These are phyloP conservation scores for Microcebus griseorufus DNA, from an alignment of 2,113 vertebrate genomes.

Conservation along the genomic window DNA sequence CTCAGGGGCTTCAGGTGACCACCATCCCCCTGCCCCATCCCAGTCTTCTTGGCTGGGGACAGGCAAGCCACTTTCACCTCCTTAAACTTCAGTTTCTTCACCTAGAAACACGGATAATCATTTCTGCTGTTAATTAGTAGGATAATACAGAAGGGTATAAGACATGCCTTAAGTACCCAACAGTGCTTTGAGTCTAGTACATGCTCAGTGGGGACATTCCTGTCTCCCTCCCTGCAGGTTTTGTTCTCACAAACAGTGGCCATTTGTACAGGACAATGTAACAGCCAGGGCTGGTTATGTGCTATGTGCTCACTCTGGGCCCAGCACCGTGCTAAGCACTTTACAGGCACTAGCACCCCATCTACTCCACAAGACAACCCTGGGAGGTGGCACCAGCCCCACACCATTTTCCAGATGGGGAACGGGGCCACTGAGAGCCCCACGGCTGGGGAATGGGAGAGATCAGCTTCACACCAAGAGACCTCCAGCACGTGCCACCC, in stretches of 20 bases:
- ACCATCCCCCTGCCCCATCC: neutral
- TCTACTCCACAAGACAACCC: neutral
- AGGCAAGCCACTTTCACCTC: neutral
- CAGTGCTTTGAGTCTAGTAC: too few species aligned
- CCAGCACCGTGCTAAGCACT: too few species aligned
- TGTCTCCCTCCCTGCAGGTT: neutral
- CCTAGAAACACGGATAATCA: neutral
- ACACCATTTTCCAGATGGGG: neutral
- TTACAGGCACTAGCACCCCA: neutral
- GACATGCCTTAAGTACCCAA: neutral
- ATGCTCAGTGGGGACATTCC: accelerated
- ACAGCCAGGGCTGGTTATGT: accelerated
- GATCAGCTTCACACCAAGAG: neutral
- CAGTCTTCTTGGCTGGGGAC: neutral
- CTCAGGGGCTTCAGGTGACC: neutral
- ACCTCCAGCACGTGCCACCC: neutral
- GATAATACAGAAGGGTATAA: neutral
- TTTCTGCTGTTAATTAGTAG: neutral
- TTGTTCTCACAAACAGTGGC: neutral
- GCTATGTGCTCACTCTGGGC: accelerated
- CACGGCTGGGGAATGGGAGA: neutral
- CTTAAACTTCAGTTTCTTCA: neutral
- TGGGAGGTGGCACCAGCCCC: neutral
- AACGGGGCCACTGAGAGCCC: neutral
- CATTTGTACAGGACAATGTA: too few species aligned